Base-by-base conservation (phyloP, 2,113 vertebrate genomes). In the Varanus salvator region DNA sequence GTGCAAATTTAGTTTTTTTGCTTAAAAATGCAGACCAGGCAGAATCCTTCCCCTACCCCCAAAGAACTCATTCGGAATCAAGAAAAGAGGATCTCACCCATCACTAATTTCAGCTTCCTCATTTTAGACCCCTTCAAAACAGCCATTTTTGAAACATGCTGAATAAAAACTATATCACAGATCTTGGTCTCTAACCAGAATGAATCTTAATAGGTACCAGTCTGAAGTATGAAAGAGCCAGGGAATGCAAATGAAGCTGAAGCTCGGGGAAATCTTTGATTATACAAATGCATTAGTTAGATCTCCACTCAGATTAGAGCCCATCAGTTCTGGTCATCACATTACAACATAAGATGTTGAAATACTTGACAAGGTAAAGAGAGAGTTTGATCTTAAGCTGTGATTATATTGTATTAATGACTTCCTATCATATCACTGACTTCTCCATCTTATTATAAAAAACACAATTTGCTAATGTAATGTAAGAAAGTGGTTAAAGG, bases 301-400 rank as follows among this genome's bases (percentile, higher is more conserved):
- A 96, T 97, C 93, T 91, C 94, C 93, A 94, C 75, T 96, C 94
- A 96, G 95, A 97, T 97, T 96, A 96, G 81, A 94, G 93, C 5
- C 38, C 89, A 97, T 97, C 96, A 91, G 94, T 96, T 97, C 96
- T 97, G 97, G 97, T 96, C 97, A 97, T 96, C 95, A 95, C 87
- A 94, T 96, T 97, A 96, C 94, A 95, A 96, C 95, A 97, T 97
- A 97, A 97, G 97, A 97, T 97, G 97, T 95, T 97, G 96, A 97
- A 97, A 95, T 93, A 96, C 96, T 97, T 97, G 97, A 97, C 96
- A 97, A 97, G 95, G 96, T 94, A 97, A 97, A 97, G 96, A 97
- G 95, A 96, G 95, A 96, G 96, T 93, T 97, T 97, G 97, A 97
- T 97, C 96, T 97, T 96, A 85, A 93, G 60, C 84, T 94, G 81